phyloP scores from a whole-genome alignment of 2,888 invertebrate genomes.

The Anarsia innoxiella region DNA sequence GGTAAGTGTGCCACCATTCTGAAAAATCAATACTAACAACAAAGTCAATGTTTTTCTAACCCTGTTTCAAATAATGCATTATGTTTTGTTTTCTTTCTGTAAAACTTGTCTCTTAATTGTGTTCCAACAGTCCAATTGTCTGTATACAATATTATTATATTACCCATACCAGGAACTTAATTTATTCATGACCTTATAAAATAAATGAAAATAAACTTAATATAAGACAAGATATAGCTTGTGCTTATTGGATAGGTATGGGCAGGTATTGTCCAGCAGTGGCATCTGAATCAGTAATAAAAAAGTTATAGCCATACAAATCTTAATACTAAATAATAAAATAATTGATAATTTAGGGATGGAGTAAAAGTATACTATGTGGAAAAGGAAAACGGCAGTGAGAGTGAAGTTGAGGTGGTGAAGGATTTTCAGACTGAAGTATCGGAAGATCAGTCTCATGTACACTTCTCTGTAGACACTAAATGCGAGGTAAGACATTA shows the following conservation, averaged over 20 bases:
- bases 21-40: constrained; percentile 1
- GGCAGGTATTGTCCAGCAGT: no score
- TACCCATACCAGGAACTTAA: no score
- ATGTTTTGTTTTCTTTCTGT: not conserved
- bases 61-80: not conserved
- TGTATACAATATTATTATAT: no score
- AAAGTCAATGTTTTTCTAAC: not conserved
- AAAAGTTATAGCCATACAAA: no score
- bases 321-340: not conserved
- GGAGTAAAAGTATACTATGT: constrained; percentile 46
- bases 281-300: no score
- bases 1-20: constrained; percentile 56
- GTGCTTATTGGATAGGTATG: no score
- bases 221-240: no score
- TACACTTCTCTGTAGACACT: constrained; percentile 65
- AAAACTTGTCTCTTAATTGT: no score
- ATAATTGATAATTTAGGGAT: constrained; percentile 52
- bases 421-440: constrained; percentile 44
- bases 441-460: constrained; percentile 63
- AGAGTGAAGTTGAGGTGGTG: constrained; percentile 52
- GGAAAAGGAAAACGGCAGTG: constrained; percentile 55
- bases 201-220: no score
- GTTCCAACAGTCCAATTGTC: no score
- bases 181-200: no score
- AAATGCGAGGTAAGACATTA: constrained; percentile 57